Evolutionary conservation across 2,113 vertebrate genomes (phyloP).

Genomic region (Pterophyllum scalare): DNA sequence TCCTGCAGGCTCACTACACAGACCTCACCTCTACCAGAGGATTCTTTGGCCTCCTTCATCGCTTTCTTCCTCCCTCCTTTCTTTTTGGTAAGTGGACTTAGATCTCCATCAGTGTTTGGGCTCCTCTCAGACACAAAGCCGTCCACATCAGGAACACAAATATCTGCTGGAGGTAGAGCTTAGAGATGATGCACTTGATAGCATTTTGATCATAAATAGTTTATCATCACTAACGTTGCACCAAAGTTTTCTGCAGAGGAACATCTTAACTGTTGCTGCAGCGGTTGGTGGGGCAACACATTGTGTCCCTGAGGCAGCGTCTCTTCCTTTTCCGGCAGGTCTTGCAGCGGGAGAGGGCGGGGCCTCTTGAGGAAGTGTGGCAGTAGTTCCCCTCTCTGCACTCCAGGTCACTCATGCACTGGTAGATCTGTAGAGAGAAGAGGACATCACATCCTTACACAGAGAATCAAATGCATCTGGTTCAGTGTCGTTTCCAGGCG

Average conservation of each 20-base stretch:
- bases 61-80: slow-evolving; percentile 82
- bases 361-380: slow-evolving; percentile 81
- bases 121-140: slow-evolving; percentile 83
- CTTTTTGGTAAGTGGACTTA: slow-evolving; percentile 76
- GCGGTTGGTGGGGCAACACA: slow-evolving; percentile 90
- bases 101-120: slow-evolving; percentile 80
- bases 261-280: slow-evolving; percentile 86
- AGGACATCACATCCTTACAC: not conserved
- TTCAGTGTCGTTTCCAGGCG: fast-evolving
- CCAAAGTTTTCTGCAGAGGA: not conserved
- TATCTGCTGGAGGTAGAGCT: slow-evolving; percentile 69
- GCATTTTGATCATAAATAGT: not conserved
- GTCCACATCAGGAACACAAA: slow-evolving; percentile 85
- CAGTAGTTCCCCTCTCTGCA: slow-evolving; percentile 89
- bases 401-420: slow-evolving; percentile 91
- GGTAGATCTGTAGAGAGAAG: slow-evolving; percentile 78
- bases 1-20: not conserved
- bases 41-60: slow-evolving; percentile 71
- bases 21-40: slow-evolving; percentile 83
- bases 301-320: slow-evolving; percentile 88
- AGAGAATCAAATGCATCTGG: not conserved
- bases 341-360: slow-evolving; percentile 83
- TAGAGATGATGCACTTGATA: not conserved
- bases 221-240: not conserved
- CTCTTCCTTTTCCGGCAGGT: slow-evolving; percentile 88